Conservation (phyloP, 2,888 invertebrate genomes). For the Schrankia costaestrigalis region DNA sequence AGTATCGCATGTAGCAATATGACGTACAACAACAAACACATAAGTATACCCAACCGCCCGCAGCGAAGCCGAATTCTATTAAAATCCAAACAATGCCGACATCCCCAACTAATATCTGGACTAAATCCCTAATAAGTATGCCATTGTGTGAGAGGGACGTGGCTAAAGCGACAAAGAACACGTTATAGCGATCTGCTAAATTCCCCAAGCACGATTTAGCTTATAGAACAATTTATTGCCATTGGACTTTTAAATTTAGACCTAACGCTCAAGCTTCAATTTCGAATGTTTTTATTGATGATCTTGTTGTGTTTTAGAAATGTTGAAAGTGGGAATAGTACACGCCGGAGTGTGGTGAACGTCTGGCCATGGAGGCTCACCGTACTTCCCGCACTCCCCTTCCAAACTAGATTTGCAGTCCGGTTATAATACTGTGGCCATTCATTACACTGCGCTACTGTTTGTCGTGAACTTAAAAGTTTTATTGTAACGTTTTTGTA, state of each 20-base stretch:
- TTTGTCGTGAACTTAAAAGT: constrained; percentile 63
- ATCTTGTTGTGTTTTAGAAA: constrained; percentile 37
- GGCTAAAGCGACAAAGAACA: constrained; percentile 77
- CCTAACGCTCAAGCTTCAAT: constrained; percentile 11
- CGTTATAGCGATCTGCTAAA: constrained; percentile 74
- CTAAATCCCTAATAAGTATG: constrained; percentile 82
- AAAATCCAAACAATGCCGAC: constrained; percentile 78
- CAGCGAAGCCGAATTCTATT: constrained; percentile 75
- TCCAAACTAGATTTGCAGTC: constrained; percentile 76
- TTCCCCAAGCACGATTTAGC: constrained; percentile 12
- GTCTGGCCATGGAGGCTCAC: constrained; percentile 80
- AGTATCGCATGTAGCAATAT: constrained; percentile 42
- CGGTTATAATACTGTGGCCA: constrained; percentile 74
- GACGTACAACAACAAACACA: constrained; percentile 33
- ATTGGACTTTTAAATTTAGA: constrained; percentile 18
- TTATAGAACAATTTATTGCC: constrained; percentile 5
- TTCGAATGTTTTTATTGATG: constrained; percentile 22
- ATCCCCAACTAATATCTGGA: constrained; percentile 81
- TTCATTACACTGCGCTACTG: constrained; percentile 73
- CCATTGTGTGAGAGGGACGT: constrained; percentile 80
- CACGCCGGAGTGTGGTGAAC: constrained; percentile 76
- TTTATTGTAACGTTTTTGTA: constrained; percentile 46
- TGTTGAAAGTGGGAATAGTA: constrained; percentile 49
- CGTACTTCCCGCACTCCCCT: constrained; percentile 78
- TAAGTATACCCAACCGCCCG: constrained; percentile 66